Base-by-base conservation (phyloP, 2,888 invertebrate species). In the Ceriagrion tenellum region DNA sequence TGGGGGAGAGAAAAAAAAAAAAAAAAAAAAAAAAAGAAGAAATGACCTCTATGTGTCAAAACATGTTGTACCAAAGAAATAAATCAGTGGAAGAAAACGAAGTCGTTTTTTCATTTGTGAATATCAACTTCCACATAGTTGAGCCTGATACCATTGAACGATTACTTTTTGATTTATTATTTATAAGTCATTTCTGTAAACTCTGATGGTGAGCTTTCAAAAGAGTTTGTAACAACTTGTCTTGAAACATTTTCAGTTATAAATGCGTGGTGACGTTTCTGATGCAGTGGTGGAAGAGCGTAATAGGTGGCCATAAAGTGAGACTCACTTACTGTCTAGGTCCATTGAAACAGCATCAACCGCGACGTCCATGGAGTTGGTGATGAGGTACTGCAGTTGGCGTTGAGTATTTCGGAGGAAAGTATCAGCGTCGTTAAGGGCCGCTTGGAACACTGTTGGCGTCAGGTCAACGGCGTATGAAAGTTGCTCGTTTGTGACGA, bases 331-430 rank as follows among this genome's bases (percentile, higher is more conserved):
- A 98, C 98, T 97, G 97, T 98, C 97, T 96, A 98, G 97, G 96
- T 98, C 98, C 96, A 97, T 97, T 96, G 97, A 97, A 96, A 98
- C 97, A 95, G 97, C 97, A 96, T 98, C 97, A 95, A 97, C 97
- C 30, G 98, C 97, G 96, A 97, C 97, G 96, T 98, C 98, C 96
- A 98, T 97, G 91, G 97, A 97, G 30, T 97, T 97, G 96, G 97
- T 97, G 95, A 98, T 97, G 96, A 97, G 97, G 96, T 97, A 97
- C 96, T 98, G 97, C 96, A 98, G 97, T 97, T 98, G 98, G 96
- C 97, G 97, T 96, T 98, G 97, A n/a, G 98, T 97, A 96, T 98
- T 98, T 96, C 97, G 97, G 95, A 98, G 97, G 96, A 98, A 98
- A 95, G 97, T 97, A 96, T 97, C 97, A 95, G 98, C 96, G 96